Conservation (phyloP, 2,888 invertebrate genomes). For the Melikaiella ostensackeni region DNA sequence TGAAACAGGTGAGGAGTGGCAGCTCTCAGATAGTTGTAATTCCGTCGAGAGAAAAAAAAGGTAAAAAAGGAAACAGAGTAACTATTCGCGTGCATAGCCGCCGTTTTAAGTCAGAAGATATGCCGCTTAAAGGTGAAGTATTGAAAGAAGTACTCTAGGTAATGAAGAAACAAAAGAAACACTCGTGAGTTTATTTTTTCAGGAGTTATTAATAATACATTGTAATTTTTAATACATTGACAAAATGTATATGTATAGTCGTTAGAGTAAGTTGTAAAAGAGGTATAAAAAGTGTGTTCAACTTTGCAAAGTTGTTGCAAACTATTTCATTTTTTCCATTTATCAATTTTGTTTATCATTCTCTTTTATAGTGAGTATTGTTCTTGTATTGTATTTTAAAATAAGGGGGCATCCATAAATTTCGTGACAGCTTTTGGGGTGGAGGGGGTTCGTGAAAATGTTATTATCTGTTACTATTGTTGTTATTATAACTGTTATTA, state of each 20-base stretch:
- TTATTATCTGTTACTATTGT: no score
- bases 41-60: not conserved
- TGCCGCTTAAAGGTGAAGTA: not conserved
- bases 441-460: no score
- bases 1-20: not conserved
- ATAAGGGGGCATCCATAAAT: no score
- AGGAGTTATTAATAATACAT: conserved; percentile 16
- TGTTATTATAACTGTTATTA: no score
- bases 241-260: conserved; percentile 10
- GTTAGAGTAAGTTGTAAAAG: conserved; percentile 15
- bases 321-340: conserved; percentile 10
- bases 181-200: conserved; percentile 20
- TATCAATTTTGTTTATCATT: not conserved
- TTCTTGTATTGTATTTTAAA: not conserved
- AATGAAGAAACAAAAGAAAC: conserved; percentile 7
- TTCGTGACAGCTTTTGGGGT: no score
- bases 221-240: not conserved
- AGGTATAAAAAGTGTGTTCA: conserved; percentile 11
- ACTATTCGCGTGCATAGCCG: not conserved
- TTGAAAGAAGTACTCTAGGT: not conserved
- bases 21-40: not conserved
- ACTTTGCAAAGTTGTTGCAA: conserved; percentile 3
- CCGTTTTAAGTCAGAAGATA: not conserved
- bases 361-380: not conserved
- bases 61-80: not conserved